These are phyloP conservation scores for Alectoris magna DNA, from an alignment of 2,797 vertebrate genomes.

Conservation along the genomic window DNA sequence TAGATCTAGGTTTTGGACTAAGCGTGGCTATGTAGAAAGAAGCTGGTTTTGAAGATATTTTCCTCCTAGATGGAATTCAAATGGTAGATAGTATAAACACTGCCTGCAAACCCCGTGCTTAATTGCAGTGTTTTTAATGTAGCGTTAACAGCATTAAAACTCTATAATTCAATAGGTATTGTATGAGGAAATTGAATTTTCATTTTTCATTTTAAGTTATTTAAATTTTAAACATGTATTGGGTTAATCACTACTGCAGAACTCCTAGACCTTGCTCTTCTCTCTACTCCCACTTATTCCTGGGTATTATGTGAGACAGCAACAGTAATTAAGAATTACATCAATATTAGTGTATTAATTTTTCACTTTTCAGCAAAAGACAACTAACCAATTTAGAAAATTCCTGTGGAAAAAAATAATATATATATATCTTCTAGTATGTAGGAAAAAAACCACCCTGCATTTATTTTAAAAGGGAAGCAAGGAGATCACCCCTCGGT, in stretches of 20 bases:
- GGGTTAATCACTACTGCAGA: background rate
- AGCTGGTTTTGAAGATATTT: background rate
- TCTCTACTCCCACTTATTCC: background rate
- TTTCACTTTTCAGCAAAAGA: background rate
- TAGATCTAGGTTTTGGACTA: background rate
- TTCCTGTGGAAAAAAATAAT: background rate
- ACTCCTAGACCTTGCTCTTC: background rate
- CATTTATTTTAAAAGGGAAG: background rate
- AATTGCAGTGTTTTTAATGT: background rate
- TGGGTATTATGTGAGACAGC: background rate
- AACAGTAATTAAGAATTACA: background rate
- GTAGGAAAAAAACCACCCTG: fast-evolving
- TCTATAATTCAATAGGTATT: background rate
- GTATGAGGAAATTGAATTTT: background rate
- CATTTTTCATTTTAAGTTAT: background rate
- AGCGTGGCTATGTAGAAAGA: background rate
- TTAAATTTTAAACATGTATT: background rate
- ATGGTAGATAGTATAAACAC: background rate
- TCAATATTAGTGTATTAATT: background rate
- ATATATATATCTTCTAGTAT: background rate
- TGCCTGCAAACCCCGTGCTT: background rate
- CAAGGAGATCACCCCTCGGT: background rate
- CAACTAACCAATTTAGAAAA: background rate
- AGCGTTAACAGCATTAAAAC: background rate
- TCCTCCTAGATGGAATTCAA: background rate